Conservation (phyloP, 2,113 vertebrate genomes). For the Nannospalax galili region DNA sequence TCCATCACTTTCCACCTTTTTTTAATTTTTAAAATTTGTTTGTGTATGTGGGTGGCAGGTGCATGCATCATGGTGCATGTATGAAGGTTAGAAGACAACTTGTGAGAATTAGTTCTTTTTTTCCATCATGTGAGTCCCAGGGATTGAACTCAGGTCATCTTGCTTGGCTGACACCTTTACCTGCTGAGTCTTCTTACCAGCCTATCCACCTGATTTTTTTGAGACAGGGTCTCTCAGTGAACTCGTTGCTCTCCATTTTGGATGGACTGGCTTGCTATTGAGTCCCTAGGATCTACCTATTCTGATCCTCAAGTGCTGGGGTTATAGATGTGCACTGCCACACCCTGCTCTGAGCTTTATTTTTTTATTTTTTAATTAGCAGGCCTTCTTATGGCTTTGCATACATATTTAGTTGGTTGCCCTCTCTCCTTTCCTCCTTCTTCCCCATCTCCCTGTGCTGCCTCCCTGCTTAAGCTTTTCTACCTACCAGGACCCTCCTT, state of each 20-base stretch:
- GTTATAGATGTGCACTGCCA: neutral
- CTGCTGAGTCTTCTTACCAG: neutral
- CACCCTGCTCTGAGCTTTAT: neutral
- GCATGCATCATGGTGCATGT: neutral
- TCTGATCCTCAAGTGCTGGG: neutral
- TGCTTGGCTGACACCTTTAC: neutral
- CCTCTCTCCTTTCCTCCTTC: too few relatives aligned
- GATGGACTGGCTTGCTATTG: neutral
- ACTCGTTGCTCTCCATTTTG: neutral
- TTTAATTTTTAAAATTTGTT: neutral
- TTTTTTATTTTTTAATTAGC: neutral
- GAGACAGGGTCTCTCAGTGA: neutral
- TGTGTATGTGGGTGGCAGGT: neutral
- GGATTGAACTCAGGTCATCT: neutral
- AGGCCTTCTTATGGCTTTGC: neutral
- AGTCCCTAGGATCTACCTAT: neutral
- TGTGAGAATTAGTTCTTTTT: neutral
- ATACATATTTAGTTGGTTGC: neutral
- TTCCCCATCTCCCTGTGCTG: neutral
- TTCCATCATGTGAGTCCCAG: neutral
- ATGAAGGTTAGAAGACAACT: neutral
- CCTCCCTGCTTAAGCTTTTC: neutral
- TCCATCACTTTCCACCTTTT: neutral
- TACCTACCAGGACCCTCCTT: neutral
- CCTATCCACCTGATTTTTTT: neutral